Evolutionary conservation across 2,797 vertebrate genomes (phyloP).

Genomic region (Clarias fuscus): DNA sequence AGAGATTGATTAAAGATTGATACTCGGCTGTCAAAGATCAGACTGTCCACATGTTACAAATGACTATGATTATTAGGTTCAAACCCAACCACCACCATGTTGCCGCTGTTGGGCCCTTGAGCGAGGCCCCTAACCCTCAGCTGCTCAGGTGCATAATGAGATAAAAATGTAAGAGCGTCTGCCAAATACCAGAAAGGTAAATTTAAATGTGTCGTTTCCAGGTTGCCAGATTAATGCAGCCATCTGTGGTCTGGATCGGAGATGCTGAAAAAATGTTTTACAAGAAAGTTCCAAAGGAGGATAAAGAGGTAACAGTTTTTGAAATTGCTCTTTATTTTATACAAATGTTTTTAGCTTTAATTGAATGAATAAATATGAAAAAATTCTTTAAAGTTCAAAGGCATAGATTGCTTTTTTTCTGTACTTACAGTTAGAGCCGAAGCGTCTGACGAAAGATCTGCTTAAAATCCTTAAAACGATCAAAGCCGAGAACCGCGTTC

Average conservation of each 20-base stretch:
- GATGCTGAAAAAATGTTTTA: conserved; percentile 88
- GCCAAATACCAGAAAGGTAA: no score
- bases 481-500: conserved; percentile 75
- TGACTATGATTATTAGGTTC: no score
- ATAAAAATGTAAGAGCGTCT: no score
- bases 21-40: no score
- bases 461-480: conserved; percentile 75
- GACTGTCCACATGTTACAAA: no score
- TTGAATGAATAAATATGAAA: no score
- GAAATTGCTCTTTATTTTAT: neutral
- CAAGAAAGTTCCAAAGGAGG: conserved; percentile 84
- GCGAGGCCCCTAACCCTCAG: no score
- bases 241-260: conserved; percentile 86
- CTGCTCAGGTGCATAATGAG: no score
- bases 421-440: conserved; percentile 76
- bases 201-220: conserved; percentile 46
- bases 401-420: neutral
- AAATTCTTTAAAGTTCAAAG: neutral
- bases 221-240: conserved; percentile 83
- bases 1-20: no score
- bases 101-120: no score
- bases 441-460: conserved; percentile 81
- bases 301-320: conserved; percentile 74
- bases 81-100: no score
- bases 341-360: no score